These are phyloP conservation scores for Pomatostomus ruficeps DNA, from an alignment of 2,113 vertebrate genomes.

Conservation along the genomic window DNA sequence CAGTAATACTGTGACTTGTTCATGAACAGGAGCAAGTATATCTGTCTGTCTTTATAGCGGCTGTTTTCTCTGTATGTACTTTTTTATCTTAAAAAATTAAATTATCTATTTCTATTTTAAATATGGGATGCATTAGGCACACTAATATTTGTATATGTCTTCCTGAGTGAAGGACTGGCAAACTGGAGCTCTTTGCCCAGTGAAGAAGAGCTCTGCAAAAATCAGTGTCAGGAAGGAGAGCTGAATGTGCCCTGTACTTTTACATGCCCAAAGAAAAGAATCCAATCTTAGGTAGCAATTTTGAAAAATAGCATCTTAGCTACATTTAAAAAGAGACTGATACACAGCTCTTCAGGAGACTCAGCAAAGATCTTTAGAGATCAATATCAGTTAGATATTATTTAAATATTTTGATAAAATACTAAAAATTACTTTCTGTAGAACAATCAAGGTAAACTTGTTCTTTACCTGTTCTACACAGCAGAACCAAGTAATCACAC, in stretches of 20 bases:
- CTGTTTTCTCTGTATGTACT: neutral
- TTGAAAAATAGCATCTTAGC: neutral
- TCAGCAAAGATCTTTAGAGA: neutral
- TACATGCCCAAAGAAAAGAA: neutral
- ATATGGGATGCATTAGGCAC: neutral
- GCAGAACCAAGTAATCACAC: neutral
- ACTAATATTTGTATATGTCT: neutral
- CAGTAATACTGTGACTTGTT: neutral
- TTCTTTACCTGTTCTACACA: neutral
- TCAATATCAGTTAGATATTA: neutral
- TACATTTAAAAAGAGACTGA: neutral
- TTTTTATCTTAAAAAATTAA: neutral
- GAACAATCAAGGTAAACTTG: neutral
- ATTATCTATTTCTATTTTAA: neutral
- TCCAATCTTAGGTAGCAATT: rapidly evolving
- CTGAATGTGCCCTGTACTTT: neutral
- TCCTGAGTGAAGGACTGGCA: neutral
- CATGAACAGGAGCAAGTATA: neutral
- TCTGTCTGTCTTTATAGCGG: neutral
- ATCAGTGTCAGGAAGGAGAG: neutral
- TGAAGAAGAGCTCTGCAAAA: neutral
- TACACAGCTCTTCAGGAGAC: neutral
- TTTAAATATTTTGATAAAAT: neutral
- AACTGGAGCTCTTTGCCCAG: neutral
- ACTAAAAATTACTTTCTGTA: neutral